Evolutionary conservation across 2,888 invertebrate species (phyloP), one percentile per base, ranked within the genome.

Genomic region (Salpingus planirostris): DNA sequence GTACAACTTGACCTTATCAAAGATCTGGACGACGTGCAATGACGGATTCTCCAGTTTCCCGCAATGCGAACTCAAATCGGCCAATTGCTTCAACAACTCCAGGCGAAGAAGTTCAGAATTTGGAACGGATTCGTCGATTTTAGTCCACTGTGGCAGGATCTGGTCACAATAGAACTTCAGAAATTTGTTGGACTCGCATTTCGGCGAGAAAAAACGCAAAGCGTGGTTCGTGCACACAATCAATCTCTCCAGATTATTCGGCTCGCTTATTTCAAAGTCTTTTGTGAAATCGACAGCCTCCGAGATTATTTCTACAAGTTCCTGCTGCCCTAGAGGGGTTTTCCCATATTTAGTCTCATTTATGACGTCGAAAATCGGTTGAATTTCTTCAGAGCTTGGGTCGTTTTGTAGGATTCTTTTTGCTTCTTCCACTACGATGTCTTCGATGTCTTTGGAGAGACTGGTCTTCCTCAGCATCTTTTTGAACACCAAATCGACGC

Each of bases 341-440:
- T 81, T 81, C 27, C 88, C 84, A 26, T 87, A 70, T 59, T 82
- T 80, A 6, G 93, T 82, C 65, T 80, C 76, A 14, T 81, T 5
- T 18, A 18, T 5, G 5, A 11, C 23, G 23, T 78, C 47, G 96
- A 68, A 45, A 92, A 74, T 26, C 81, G 81, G 83, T 96, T 88
- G 36, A 95, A 95, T 93, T 66, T 96, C 95, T 47, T 89, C 88
- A 15, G 89, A 88, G 8, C 84, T 87, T 14, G 90, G 85, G 70
- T 90, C 89, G 70, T 90, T 5, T 71, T 79, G 78, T 39, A 87
- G 67, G 44, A 90, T 81, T 68, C 89, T 91, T 59, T 87, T 91
- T 49, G 83, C 80, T 64, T 91, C 87, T 24, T 76, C 69, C 42
- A 92, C 78, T 25, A 93, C 73, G 42, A 80, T 73, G 51, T 89